These are phyloP conservation scores for Microchirus variegatus DNA, from an alignment of 2,797 vertebrate genomes.

Conservation along the genomic window DNA sequence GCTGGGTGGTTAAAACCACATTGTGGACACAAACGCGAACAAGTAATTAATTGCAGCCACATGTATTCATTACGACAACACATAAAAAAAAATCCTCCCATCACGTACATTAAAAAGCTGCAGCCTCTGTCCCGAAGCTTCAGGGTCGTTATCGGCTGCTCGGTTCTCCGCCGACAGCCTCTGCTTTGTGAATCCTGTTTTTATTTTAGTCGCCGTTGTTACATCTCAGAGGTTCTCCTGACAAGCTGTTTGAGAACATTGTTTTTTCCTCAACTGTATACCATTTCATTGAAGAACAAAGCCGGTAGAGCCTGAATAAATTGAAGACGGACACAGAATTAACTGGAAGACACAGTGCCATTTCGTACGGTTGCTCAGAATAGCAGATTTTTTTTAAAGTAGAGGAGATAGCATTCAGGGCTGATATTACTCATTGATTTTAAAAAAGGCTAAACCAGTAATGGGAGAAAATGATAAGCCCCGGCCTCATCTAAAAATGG, in stretches of 20 bases:
- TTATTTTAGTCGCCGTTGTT: constrained; percentile 21
- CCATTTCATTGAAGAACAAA: constrained; percentile 45
- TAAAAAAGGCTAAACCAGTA: constrained; percentile 33
- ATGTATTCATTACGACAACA: constrained; percentile 28
- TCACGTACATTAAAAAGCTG: constrained; percentile 15
- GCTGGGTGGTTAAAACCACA: constrained; percentile 46
- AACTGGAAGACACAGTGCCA: neutral
- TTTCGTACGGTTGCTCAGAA: constrained; percentile 30
- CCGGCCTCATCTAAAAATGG: constrained; percentile 45
- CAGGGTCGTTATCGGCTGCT: constrained; percentile 2
- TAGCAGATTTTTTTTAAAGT: constrained; percentile 32
- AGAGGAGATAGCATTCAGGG: constrained; percentile 32
- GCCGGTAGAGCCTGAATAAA: constrained; percentile 20
- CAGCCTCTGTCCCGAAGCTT: neutral
- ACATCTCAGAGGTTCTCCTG: constrained; percentile 42
- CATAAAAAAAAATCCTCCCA: constrained; percentile 33
- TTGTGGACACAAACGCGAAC: constrained; percentile 39
- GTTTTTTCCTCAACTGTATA: constrained; percentile 48
- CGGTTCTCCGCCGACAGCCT: constrained; percentile 7
- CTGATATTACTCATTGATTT: constrained; percentile 55
- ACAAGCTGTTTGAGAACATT: constrained; percentile 50
- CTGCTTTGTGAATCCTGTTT: constrained; percentile 33
- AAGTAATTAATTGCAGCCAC: constrained; percentile 51
- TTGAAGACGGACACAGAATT: constrained; percentile 16
- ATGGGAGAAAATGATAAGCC: constrained; percentile 34